A percentile compares a stretch with the other conserved stretches of the same genome.
Evolutionary conservation across 2,888 invertebrate species (phyloP).

Genomic region (Megalurothrips usitatus): DNA sequence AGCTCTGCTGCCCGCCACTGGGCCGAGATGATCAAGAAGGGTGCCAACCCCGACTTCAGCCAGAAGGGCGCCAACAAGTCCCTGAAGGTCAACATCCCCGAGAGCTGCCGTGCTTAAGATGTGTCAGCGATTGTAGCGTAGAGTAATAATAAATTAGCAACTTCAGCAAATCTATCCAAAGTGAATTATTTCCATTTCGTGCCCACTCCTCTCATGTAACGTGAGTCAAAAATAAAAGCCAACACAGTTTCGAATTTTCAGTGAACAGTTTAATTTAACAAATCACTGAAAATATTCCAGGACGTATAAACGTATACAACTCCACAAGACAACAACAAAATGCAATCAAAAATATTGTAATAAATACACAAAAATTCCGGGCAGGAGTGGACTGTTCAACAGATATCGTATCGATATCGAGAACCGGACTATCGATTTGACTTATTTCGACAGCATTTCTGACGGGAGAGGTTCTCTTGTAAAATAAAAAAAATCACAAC

Average conservation of each 20-base stretch:
- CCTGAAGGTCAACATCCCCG: slow-evolving; percentile 45
- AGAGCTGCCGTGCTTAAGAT: slow-evolving; percentile 45
- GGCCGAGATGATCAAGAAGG: slow-evolving; percentile 46
- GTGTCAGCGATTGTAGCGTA: neutral
- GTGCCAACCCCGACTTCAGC: slow-evolving; percentile 51
- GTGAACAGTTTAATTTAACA: neutral
- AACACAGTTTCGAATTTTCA: no score
- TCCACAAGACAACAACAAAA: no score
- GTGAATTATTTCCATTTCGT: neutral
- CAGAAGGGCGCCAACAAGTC: slow-evolving; percentile 45
- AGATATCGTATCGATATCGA: neutral
- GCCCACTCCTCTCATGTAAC: neutral
- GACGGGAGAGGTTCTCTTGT: neutral
- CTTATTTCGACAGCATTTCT: neutral
- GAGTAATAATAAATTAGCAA: neutral
- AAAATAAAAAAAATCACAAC: neutral
- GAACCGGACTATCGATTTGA: neutral
- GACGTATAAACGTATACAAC: no score
- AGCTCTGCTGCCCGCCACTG: slow-evolving; percentile 35
- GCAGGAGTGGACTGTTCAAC: no score
- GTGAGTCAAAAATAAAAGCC: no score
- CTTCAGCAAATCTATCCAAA: neutral
- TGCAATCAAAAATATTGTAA: no score
- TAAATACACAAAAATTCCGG: no score
- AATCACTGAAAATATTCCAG: neutral